Conservation (phyloP, 2,113 vertebrate species). For the Forbesichthys agassizii region DNA sequence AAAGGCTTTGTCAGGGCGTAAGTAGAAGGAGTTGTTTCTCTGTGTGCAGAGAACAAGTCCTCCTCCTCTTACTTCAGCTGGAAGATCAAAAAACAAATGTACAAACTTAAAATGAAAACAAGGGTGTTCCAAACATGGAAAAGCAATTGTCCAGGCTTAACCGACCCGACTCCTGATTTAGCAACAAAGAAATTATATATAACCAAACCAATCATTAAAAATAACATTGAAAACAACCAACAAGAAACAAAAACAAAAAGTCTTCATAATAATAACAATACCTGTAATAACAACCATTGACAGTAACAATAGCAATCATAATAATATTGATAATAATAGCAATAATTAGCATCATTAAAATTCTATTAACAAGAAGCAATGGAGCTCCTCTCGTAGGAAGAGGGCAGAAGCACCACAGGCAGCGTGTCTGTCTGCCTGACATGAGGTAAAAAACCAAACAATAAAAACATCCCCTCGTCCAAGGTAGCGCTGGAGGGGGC, state of each 20-base stretch:
- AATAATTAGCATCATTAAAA: conserved; percentile 82
- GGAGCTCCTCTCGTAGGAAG: conserved; percentile 72
- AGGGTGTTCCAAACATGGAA: conserved; percentile 67
- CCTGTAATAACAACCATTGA: conserved; percentile 82
- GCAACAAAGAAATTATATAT: conserved; percentile 57
- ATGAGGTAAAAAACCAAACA: conserved; percentile 82
- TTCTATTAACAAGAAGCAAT: conserved; percentile 81
- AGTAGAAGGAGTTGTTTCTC: conserved; percentile 28
- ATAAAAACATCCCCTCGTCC: conserved; percentile 54
- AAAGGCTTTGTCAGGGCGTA: not conserved
- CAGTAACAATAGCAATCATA: conserved; percentile 83
- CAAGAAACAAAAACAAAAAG: conserved; percentile 69
- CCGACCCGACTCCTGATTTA: conserved; percentile 48
- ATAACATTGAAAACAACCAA: conserved; percentile 76
- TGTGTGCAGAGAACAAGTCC: conserved; percentile 43
- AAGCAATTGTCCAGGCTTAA: conserved; percentile 51
- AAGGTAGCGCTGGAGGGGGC: conserved; percentile 49
- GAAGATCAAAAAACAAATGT: conserved; percentile 49
- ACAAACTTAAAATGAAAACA: conserved; percentile 29
- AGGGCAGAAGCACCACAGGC: conserved; percentile 83
- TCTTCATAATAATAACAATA: conserved; percentile 82
- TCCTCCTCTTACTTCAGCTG: conserved; percentile 55
- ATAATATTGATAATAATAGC: conserved; percentile 82
- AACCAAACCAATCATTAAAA: conserved; percentile 74
- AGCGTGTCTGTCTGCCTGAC: conserved; percentile 79